These are phyloP conservation scores for Vimba vimba DNA, from an alignment of 2,113 vertebrate species.

Conservation along the genomic window DNA sequence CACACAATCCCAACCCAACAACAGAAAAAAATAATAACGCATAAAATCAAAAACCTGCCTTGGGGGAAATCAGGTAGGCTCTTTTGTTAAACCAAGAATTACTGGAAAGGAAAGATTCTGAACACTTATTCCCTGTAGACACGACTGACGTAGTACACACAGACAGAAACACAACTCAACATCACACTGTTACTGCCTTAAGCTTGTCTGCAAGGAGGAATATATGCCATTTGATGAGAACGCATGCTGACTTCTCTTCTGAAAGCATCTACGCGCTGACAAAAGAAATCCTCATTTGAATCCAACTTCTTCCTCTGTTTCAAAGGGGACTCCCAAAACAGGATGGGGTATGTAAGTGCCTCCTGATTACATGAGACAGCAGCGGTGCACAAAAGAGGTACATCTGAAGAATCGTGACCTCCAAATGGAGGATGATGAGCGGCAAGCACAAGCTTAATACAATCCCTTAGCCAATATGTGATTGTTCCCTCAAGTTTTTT, in stretches of 20 bases:
- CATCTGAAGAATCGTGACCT: background rate
- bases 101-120: conserved; percentile 57
- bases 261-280: conserved; percentile 22
- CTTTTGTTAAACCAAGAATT: conserved; percentile 51
- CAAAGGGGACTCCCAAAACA: conserved; percentile 26
- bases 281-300: conserved; percentile 32
- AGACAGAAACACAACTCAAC: conserved; percentile 22
- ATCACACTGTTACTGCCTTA: conserved; percentile 37
- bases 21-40: conserved; percentile 46
- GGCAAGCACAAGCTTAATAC: conserved; percentile 51
- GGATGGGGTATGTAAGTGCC: conserved; percentile 26
- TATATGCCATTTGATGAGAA: conserved; percentile 52
- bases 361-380: conserved; percentile 1
- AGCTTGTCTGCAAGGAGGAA: conserved; percentile 40
- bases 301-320: conserved; percentile 7
- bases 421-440: background rate
- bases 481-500: conserved; percentile 16
- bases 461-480: conserved; percentile 29
- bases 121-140: conserved; percentile 25
- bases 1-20: background rate
- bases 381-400: conserved; percentile 12
- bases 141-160: conserved; percentile 19
- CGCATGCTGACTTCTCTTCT: conserved; percentile 13
- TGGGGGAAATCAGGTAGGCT: conserved; percentile 40
- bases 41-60: conserved; percentile 54